Base-by-base conservation (phyloP, 2,888 invertebrate species). In the Tenthredo scrophulariae region DNA sequence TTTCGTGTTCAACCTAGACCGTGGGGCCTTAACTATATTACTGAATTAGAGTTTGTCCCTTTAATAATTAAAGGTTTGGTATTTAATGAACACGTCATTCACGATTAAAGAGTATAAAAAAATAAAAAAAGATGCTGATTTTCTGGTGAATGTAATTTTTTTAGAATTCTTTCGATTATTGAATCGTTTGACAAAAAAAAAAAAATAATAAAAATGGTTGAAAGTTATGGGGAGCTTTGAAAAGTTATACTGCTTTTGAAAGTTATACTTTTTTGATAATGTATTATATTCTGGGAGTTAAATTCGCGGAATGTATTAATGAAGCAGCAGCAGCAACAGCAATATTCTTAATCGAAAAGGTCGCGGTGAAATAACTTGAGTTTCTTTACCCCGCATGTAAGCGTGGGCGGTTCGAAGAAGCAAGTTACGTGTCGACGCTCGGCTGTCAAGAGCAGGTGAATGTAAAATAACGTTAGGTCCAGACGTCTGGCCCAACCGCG, bases 401-500 rank as follows among this genome's bases (percentile, higher is more conserved):
- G 62, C 80, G 58, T 80, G 80, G 62, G 80, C 80, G 80, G 62
- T 62, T 80, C 62, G 40, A 40, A 80, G 50, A 62, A 80, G 80
- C 80, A 62, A 80, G 80, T 62, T 80, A 80, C 58, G 80, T 80
- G 80, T 80, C 80, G 80, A 80, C 80, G 80, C 18, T 26, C 62
- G 80, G 15, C 22, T 40, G 80, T 80, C 80, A 80, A 62, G 80
- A 80, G 80, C 80, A 80, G 80, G 80, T 80, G 80, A 80, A 80
- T 62, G 80, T 80, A 37, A 80, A 80, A 80, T 80, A 40, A 80
- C 58, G 62, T 80, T 62, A 40, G 62, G 80, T 80, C 80, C 80
- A 80, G 80, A 80, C 80, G 80, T 80, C 80, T 80, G 80, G 80
- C 58, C 80, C 80, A 80, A 80, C 80, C 80, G 80, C 58, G 80